Evolutionary conservation across 1,140 invertebrate species (phyloP), one percentile per base, ranked within the genome.

Genomic region (Lepidurus packardi): DNA sequence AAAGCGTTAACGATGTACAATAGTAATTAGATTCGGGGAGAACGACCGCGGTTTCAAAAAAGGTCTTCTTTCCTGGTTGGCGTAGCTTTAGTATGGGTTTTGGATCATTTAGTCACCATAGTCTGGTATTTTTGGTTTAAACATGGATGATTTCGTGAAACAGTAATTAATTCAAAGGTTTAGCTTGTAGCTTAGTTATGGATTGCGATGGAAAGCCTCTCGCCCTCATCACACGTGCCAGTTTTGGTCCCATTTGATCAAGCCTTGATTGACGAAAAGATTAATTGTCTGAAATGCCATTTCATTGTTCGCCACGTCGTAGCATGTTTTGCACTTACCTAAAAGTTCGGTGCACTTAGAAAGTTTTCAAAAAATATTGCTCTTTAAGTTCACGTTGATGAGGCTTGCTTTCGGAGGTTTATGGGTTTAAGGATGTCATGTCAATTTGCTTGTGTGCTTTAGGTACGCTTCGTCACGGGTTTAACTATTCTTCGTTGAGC

Each of bases 221-320:
- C 53, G 8, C 53, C 53, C 53, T 65, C 53, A 65, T 65, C 53
- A 65, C 53, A 65, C 53, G 53, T 65, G 53, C 53, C 53, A 65
- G 53, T 65, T 65, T 65, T 65, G 53, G 53, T 65, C 53, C 53
- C 53, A 65, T 65, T 65, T 65, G 53, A 65, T 65, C 53, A 65
- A 65, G 13, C 53, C 53, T 65, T 65, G 16, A n/a, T 16, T 65
- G 53, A 65, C 53, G 53, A 9, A 65, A 65, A 21, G 8, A 11
- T 9, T 65, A 13, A 21, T 65, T 65, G 53, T 65, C 34, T 34
- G 53, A 13, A 21, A 65, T 65, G 13, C 13, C 53, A 65, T 65
- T 65, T 21, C 16, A 21, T 65, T n/a, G 21, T 65, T 65, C 0
- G 34, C 34, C 34, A 7, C 21, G 53, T 1, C 16, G 13, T 65